Evolutionary conservation across 1,140 invertebrate genomes (phyloP).

Genomic region (Zaprionus inermis): DNA sequence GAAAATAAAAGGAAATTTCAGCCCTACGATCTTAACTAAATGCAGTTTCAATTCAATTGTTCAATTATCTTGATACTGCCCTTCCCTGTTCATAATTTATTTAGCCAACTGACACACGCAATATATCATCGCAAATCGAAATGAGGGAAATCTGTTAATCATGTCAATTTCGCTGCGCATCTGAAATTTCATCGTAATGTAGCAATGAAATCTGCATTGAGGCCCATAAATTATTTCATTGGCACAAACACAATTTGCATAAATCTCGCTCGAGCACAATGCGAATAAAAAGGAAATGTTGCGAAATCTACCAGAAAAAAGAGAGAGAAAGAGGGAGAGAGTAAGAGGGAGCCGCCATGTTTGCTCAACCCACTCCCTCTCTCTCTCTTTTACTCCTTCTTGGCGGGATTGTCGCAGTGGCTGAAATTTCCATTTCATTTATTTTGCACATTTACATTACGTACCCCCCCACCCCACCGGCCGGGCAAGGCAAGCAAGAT

Average conservation of each 20-base stretch:
- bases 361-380: not conserved
- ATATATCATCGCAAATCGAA: not conserved
- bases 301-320: slow-evolving; percentile 10
- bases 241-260: slow-evolving; percentile 78
- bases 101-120: not conserved
- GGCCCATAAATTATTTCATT: slow-evolving; percentile 76
- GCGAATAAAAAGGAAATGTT: slow-evolving; percentile 48
- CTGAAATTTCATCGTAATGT: slow-evolving; percentile 17
- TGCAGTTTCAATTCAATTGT: too few species aligned
- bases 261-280: slow-evolving; percentile 71
- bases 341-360: not conserved
- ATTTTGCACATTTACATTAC: slow-evolving; percentile 77
- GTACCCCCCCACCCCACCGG: not conserved
- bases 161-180: slow-evolving; percentile 6
- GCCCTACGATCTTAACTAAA: not conserved
- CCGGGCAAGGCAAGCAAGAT: not conserved
- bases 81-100: not conserved
- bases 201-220: slow-evolving; percentile 58
- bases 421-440: slow-evolving; percentile 82
- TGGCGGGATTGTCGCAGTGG: slow-evolving; percentile 27
- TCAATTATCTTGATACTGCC: too few species aligned
- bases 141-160: slow-evolving; percentile 9
- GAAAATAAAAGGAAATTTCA: not conserved
- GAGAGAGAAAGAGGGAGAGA: not conserved
- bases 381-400: not conserved